Evolutionary conservation across 2,113 vertebrate species (phyloP), one percentile per base, ranked within the genome.

Genomic region (Melospiza melodia): DNA sequence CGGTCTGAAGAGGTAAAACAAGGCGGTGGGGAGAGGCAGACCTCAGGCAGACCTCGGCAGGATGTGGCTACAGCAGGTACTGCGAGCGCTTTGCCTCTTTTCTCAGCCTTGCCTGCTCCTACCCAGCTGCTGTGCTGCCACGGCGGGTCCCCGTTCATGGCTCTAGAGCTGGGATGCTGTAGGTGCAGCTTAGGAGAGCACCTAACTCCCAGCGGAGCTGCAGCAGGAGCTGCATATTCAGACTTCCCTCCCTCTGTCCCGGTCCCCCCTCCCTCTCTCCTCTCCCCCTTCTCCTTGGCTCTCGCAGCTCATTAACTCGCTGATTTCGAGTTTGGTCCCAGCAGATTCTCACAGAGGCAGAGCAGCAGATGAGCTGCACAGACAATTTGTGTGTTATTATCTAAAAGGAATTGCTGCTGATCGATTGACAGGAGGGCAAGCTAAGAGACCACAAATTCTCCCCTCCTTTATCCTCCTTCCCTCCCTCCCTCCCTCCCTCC

Each of bases 361-460:
- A 97, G 87, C 81, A 80, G 78, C 37, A 78, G 78, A 66, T 96
- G 91, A 95, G 94, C 28, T 30, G 62, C 77, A 74, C 54, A 85
- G 90, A 63, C 57, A 79, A 43, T 58, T 89, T 81, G 85, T 93
- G 73, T 89, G 51, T 89, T 84, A 59, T 92, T 87, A 93, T 88
- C 71, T 87, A 49, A 91, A 91, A 90, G 46, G 24, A 57, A 80
- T 89, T 94, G 77, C 77, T 68, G 77, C 52, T 35, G 52, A 54
- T 90, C 94, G 81, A 96, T 82, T 97, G 96, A 71, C 86, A 95
- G 57, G 76, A 95, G 51, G 46, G 89, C 83, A 93, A 96, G 84
- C 24, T 61, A 91, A 91, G 59, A 90, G 69, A 65, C 30, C 61
- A n/a, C 1, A 5, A 63, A 79, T 58, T 30, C 21, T 73, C 20